Conservation (phyloP, 2,888 invertebrate species). For the Ceratothoa steindachneri region DNA sequence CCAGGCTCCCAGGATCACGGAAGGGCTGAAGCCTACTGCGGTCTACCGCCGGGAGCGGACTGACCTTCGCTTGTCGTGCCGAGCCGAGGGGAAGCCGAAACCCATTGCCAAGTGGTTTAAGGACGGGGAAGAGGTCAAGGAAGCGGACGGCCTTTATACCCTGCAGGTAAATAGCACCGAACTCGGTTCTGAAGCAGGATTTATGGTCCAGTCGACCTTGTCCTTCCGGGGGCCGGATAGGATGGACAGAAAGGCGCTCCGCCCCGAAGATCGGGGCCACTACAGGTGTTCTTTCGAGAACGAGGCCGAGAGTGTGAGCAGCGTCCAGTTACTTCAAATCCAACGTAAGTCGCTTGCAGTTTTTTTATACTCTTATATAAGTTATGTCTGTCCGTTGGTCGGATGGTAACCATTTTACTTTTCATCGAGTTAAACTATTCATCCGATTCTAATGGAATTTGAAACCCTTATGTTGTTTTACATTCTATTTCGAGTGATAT, state of each 20-base stretch:
- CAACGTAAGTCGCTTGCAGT: conserved; percentile 65
- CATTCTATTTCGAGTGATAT: no score
- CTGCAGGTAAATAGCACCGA: conserved; percentile 73
- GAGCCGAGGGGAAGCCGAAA: conserved; percentile 81
- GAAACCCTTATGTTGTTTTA: no score
- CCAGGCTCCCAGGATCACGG: conserved; percentile 79
- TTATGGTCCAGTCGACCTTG: conserved; percentile 64
- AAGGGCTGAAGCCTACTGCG: conserved; percentile 63
- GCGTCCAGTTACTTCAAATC: conserved; percentile 82
- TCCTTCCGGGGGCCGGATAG: conserved; percentile 50
- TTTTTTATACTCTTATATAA: no score
- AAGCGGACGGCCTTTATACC: conserved; percentile 70
- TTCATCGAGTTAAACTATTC: neutral
- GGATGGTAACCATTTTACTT: neutral
- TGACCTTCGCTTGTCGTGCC: conserved; percentile 63
- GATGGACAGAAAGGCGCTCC: conserved; percentile 49
- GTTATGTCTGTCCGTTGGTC: no score
- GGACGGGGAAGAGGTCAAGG: conserved; percentile 66
- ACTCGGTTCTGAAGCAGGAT: conserved; percentile 68
- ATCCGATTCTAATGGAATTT: no score
- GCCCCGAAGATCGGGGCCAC: conserved; percentile 73
- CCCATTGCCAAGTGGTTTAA: conserved; percentile 82
- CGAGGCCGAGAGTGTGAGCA: conserved; percentile 80
- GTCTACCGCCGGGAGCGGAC: conserved; percentile 31
- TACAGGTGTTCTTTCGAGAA: conserved; percentile 85